Evolutionary conservation across 2,797 vertebrate species (phyloP), one percentile per base, ranked within the genome.

Genomic region (Rallus crepitans): DNA sequence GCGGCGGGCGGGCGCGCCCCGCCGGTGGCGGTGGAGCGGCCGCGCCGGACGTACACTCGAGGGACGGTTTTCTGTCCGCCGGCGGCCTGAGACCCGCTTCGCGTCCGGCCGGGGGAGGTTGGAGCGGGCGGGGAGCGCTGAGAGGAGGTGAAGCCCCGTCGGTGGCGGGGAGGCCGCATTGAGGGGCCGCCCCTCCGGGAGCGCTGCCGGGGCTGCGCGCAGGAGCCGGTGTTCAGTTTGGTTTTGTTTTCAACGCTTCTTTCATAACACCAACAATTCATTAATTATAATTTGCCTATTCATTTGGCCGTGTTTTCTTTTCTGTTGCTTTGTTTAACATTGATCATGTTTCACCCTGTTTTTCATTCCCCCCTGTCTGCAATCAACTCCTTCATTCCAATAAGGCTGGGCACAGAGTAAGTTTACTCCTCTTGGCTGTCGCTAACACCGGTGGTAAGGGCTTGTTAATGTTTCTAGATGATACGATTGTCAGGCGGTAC

Each of bases 321-420:
- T 97, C 92, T 97, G 97, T 98, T 97, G 97, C 98, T 98, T 98
- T 94, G 94, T 97, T 98, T 98, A 98, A 98, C 98, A 98, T 98
- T 98, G 97, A 98, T 99, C 98, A 98, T 98, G 94, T 98, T 98
- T 98, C 98, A 97, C 96, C 98, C 97, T 97, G 87, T 97, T 98
- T 98, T 98, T 97, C 92, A 96, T 96, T 94, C 91, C 97, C 97
- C 97, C 98, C 94, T 97, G 98, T 98, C 99, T 99, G 98, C 99
- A 98, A 99, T 99, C 99, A 98, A 99, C 99, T 98, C 93, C 98
- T 98, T 91, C 98, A 98, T 98, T 97, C 97, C 98, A 93, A 95
- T 98, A 98, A 99, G 99, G 98, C 99, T 98, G 99, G 99, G 99
- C 99, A 99, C 99, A 99, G 99, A 99, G 99, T 99, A 99, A 99